Base-by-base conservation (phyloP, 2,888 invertebrate genomes). In the Periphyllus acericola region DNA sequence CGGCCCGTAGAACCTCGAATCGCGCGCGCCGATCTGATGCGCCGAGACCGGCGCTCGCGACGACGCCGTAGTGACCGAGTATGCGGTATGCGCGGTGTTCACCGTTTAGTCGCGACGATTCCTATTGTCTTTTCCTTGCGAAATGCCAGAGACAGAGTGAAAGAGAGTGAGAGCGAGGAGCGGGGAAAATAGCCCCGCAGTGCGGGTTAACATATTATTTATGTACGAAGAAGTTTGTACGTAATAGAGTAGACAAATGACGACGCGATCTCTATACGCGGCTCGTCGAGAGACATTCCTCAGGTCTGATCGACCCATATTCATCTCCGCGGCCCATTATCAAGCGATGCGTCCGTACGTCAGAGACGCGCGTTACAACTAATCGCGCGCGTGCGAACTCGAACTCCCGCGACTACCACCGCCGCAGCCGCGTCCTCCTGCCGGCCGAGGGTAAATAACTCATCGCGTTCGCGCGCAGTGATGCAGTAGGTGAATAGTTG, bases 221-320 rank as follows among this genome's bases (percentile, higher is more conserved):
- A 21, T 60, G 3, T 60, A 60, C 60, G 19, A 60, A 21, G 0
- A 21, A 29, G 68, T 68, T 68, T 17, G 32, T 32, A 32, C 29
- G 32, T 71, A 71, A 80, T 68, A 80, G 80, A 80, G 80, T 80
- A 68, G 66, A 80, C 80, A 80, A 80, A 68, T 66, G 40, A 66
- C 66, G 29, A 80, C 40, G 66, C 36, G 36, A 80, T 40, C 40
- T 19, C 19, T 19, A 66, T 80, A 32, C 29, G 4, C 60, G 4
- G 4, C 3, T 25, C 60, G 21, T 14, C 46, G 9, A 40, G 14
- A 60, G 60, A 60, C 60, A 60, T 60, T 60, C 60, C 60, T 5
- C 60, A 60, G 25, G 25, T 60, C 60, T 25, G 60, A 60, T 60
- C 60, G 60, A 60, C 60, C 60, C 60, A 60, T 60, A 60, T 60